Evolutionary conservation across 2,113 vertebrate genomes (phyloP).

Genomic region (Elgaria multicarinata): DNA sequence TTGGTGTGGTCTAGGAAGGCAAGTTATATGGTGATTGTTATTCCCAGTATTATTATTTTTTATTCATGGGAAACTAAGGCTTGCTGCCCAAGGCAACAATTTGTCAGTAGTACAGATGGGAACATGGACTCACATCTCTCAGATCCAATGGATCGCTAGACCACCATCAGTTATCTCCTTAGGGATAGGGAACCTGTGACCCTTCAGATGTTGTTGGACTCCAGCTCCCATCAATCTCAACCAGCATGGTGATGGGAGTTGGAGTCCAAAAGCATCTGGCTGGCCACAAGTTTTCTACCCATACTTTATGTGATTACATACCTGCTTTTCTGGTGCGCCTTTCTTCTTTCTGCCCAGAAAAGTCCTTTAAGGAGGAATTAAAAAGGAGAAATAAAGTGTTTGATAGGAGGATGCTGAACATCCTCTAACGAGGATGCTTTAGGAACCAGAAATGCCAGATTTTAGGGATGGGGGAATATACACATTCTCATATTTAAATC

Average conservation of each 20-base stretch:
- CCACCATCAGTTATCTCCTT: neutral
- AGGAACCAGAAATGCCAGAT: neutral
- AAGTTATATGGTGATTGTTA: neutral
- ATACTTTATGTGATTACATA: neutral
- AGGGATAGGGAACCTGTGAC: no score
- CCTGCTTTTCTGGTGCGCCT: neutral
- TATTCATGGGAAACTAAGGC: neutral
- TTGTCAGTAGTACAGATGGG: neutral
- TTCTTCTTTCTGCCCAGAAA: constrained; percentile 15
- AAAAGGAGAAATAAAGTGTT: neutral
- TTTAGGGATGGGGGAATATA: neutral
- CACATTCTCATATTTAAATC: neutral
- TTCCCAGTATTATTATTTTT: neutral
- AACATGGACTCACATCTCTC: neutral
- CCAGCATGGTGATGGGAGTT: no score
- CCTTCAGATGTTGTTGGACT: no score
- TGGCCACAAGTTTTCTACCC: no score
- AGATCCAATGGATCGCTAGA: neutral
- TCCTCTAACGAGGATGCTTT: neutral
- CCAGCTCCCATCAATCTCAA: no score
- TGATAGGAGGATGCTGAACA: neutral
- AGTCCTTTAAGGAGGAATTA: neutral
- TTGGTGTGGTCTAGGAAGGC: neutral
- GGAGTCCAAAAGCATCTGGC: no score
- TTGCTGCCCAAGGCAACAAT: neutral